Conservation (phyloP, 2,113 vertebrate species). For the Pluvialis apricaria region DNA sequence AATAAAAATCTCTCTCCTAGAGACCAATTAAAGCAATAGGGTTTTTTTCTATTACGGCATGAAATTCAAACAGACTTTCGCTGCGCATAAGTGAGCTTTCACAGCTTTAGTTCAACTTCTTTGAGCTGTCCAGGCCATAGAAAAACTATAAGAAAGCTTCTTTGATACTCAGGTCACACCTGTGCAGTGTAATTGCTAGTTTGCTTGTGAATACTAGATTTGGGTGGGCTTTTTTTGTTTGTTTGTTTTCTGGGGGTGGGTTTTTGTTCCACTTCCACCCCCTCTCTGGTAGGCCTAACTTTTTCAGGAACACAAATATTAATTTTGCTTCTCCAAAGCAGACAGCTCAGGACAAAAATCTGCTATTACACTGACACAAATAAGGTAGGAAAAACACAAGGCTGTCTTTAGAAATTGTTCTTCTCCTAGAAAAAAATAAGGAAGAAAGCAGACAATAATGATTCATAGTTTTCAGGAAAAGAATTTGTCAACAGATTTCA, state of each 20-base stretch:
- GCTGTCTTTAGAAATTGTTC: neutral
- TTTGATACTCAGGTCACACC: neutral
- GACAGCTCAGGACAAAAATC: neutral
- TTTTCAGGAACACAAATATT: neutral
- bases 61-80: neutral
- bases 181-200: neutral
- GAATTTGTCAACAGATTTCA: neutral
- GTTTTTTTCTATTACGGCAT: neutral
- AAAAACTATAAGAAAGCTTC: neutral
- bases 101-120: neutral
- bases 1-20: neutral
- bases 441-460: neutral
- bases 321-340: neutral
- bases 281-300: neutral
- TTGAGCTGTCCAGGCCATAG: neutral
- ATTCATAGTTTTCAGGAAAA: neutral
- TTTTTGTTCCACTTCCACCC: neutral
- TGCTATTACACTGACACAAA: neutral
- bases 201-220: neutral
- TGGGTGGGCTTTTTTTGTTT: neutral
- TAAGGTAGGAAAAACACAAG: neutral
- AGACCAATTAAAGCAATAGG: neutral
- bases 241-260: too few species aligned
- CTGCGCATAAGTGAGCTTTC: neutral
- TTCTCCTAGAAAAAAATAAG: neutral